phyloP scores from a whole-genome alignment of 1,140 invertebrate genomes.

The Polypedilum vanderplanki region DNA sequence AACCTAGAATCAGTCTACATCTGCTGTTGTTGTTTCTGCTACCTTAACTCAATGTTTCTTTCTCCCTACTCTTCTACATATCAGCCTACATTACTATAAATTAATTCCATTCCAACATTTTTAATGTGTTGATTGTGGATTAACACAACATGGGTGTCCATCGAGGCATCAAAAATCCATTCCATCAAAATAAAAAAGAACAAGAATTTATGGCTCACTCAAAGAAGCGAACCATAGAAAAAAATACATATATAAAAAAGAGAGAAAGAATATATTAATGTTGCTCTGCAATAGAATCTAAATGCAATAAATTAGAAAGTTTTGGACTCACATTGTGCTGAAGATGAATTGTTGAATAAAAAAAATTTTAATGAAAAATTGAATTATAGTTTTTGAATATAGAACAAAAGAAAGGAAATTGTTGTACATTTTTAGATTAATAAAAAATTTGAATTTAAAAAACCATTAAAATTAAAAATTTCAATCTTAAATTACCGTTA shows the following conservation, averaged over 20 bases:
- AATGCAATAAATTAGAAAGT: slow-evolving; percentile 14
- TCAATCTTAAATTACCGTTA: too few species aligned
- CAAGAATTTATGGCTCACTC: too few species aligned
- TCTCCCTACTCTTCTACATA: background rate
- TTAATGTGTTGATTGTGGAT: slow-evolving; percentile 18
- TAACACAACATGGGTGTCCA: slow-evolving; percentile 16
- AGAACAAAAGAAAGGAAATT: too few species aligned
- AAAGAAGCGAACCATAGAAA: too few species aligned
- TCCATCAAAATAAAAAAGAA: background rate
- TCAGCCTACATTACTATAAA: background rate
- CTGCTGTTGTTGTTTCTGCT: background rate
- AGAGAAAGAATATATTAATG: background rate
- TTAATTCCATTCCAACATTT: background rate
- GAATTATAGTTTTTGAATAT: too few species aligned
- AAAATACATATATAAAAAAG: background rate
- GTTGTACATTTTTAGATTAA: too few species aligned
- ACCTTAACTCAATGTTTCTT: background rate
- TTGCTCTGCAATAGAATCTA: background rate
- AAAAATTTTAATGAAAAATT: too few species aligned
- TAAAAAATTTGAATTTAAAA: too few species aligned
- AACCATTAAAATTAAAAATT: too few species aligned
- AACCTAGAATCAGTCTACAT: background rate
- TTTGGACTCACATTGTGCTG: slow-evolving; percentile 2
- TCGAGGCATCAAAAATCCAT: slow-evolving; percentile 17
- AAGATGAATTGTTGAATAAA: background rate